Conservation (phyloP, 1,140 invertebrate species). For the Ericerus pela region DNA sequence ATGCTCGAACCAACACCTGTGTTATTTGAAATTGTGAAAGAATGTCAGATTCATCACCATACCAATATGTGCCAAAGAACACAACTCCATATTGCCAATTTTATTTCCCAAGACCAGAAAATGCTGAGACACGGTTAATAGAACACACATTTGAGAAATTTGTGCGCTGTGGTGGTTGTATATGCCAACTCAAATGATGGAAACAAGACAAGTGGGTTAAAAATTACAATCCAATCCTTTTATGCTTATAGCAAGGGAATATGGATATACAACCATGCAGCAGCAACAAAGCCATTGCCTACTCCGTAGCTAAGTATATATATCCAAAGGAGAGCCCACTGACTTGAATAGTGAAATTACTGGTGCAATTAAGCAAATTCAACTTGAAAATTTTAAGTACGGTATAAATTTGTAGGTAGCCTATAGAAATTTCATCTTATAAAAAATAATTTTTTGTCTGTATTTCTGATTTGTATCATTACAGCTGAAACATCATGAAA, state of each 20-base stretch:
- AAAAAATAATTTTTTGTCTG: no score
- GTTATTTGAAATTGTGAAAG: conserved; percentile 15
- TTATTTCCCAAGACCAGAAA: conserved; percentile 19
- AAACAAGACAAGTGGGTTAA: conserved; percentile 22
- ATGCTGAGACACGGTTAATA: conserved; percentile 17
- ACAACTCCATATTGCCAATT: conserved; percentile 17
- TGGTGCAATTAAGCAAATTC: conserved; percentile 24
- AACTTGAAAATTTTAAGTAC: conserved; percentile 23
- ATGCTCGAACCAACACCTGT: conserved; percentile 14
- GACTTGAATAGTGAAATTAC: conserved; percentile 21
- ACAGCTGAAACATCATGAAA: no score
- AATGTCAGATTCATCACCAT: conserved; percentile 18
- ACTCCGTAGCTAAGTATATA: conserved; percentile 32
- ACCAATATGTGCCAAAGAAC: conserved; percentile 21
- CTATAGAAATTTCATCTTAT: no score
- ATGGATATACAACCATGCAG: conserved; percentile 31
- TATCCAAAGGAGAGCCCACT: conserved; percentile 29
- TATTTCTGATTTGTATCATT: no score
- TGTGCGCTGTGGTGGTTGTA: conserved; percentile 14
- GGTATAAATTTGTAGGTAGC: no score
- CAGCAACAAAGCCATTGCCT: conserved; percentile 27
- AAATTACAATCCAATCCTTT: conserved; percentile 26
- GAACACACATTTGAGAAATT: conserved; percentile 20
- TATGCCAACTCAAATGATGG: conserved; percentile 3
- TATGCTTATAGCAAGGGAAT: conserved; percentile 27